These are phyloP conservation scores for Contarinia nasturtii DNA, from an alignment of 1,140 invertebrate genomes.

Conservation along the genomic window DNA sequence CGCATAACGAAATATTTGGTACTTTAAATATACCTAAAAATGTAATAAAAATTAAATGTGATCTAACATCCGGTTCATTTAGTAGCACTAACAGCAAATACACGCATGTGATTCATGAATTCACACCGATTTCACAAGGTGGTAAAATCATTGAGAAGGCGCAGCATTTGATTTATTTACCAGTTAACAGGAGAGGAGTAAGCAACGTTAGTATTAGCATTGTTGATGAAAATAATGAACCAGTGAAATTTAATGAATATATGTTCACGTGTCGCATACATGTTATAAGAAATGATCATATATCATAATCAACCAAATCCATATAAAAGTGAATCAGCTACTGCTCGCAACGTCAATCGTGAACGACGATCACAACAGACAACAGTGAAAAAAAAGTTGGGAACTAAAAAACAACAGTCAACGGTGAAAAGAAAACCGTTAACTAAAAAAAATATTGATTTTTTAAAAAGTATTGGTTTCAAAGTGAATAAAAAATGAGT, in stretches of 20 bases:
- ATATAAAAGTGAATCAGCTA: too few relatives aligned
- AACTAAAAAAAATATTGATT: too few relatives aligned
- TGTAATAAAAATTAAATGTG: constrained; percentile 9
- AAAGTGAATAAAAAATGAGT: too few relatives aligned
- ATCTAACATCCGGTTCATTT: constrained; percentile 11
- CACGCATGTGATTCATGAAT: constrained; percentile 15
- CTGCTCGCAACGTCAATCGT: too few relatives aligned
- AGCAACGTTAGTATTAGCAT: constrained; percentile 9
- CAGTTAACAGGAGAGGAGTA: constrained; percentile 10
- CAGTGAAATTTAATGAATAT: constrained; percentile 11
- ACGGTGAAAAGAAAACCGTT: too few relatives aligned
- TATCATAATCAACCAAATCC: too few relatives aligned
- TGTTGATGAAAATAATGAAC: constrained; percentile 10
- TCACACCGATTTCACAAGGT: constrained; percentile 9
- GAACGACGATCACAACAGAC: too few relatives aligned
- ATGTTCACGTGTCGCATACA: constrained; percentile 10
- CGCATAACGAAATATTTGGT: constrained; percentile 19
- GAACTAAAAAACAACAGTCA: too few relatives aligned
- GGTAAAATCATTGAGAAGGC: constrained; percentile 15
- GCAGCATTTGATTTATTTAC: constrained; percentile 16
- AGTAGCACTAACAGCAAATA: constrained; percentile 11
- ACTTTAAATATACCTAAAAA: constrained; percentile 11
- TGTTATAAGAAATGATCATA: too few relatives aligned
- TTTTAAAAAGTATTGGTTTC: too few relatives aligned
- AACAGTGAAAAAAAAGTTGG: too few relatives aligned